phyloP scores from a whole-genome alignment of 1,140 invertebrate species.

The Tetragnatha versicolor region DNA sequence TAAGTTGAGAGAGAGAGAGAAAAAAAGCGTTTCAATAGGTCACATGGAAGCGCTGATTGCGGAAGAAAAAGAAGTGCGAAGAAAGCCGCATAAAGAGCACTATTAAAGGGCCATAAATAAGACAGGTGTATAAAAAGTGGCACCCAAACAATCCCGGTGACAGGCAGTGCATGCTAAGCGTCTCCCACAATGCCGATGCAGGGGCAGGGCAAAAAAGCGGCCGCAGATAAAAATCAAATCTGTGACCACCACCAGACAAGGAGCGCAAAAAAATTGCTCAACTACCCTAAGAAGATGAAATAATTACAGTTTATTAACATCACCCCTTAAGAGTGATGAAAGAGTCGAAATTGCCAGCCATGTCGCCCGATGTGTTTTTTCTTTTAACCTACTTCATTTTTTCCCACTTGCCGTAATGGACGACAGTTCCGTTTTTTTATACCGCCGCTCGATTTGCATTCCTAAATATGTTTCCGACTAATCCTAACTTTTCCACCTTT shows the following conservation, averaged over 20 bases:
- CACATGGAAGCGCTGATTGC: too few relatives aligned
- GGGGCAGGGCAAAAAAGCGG: not conserved
- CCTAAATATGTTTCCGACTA: conserved; percentile 43
- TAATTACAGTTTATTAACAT: conserved; percentile 49
- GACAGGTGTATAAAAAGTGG: too few relatives aligned
- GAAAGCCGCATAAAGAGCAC: too few relatives aligned
- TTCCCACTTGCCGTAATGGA: conserved; percentile 15
- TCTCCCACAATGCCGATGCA: not conserved
- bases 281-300: conserved; percentile 46
- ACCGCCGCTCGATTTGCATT: conserved; percentile 39
- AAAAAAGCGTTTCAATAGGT: too few relatives aligned
- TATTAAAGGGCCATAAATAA: too few relatives aligned
- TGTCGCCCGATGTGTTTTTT: conserved; percentile 40
- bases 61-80: too few relatives aligned
- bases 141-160: too few relatives aligned
- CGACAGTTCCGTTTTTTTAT: conserved; percentile 15
- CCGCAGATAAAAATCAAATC: conserved; percentile 28
- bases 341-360: conserved; percentile 29
- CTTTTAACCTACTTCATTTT: conserved; percentile 44
- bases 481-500: conserved; percentile 46
- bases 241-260: conserved; percentile 27
- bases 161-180: too few relatives aligned
- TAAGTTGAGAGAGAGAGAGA: too few relatives aligned
- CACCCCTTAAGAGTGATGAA: conserved; percentile 36
- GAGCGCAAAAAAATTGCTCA: not conserved